Conservation (phyloP, 2,797 vertebrate species). For the Girardinus metallicus region DNA sequence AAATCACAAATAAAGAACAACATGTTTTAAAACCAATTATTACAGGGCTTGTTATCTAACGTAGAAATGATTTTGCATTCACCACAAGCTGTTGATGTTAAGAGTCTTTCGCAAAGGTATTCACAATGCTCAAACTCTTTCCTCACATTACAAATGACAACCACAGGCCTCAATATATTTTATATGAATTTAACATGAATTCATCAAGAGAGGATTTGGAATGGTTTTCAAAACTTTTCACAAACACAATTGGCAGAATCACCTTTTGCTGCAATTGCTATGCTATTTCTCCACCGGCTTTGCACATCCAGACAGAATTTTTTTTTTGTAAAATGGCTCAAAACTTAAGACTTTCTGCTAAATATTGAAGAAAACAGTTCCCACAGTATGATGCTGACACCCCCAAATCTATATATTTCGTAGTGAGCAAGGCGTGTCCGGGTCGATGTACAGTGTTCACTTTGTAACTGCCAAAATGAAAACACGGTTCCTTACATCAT, state of each 20-base stretch:
- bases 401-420: not conserved
- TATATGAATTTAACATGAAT: not conserved
- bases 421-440: not conserved
- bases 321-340: not conserved
- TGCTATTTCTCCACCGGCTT: not conserved
- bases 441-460: not conserved
- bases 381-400: not conserved
- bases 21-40: slow-evolving; percentile 28
- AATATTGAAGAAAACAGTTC: not conserved
- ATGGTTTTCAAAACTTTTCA: not conserved
- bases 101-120: not conserved
- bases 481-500: not conserved
- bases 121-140: not conserved
- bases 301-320: not conserved
- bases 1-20: not conserved
- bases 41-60: not conserved
- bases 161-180: not conserved
- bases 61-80: not conserved
- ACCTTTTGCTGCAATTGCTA: not conserved
- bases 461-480: not conserved
- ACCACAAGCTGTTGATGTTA: not conserved
- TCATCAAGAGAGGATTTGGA: not conserved
- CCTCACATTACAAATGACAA: not conserved
- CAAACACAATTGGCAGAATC: not conserved
- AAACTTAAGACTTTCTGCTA: not conserved